Base-by-base conservation (phyloP, 2,888 invertebrate genomes). In the Ectropis crepuscularia region DNA sequence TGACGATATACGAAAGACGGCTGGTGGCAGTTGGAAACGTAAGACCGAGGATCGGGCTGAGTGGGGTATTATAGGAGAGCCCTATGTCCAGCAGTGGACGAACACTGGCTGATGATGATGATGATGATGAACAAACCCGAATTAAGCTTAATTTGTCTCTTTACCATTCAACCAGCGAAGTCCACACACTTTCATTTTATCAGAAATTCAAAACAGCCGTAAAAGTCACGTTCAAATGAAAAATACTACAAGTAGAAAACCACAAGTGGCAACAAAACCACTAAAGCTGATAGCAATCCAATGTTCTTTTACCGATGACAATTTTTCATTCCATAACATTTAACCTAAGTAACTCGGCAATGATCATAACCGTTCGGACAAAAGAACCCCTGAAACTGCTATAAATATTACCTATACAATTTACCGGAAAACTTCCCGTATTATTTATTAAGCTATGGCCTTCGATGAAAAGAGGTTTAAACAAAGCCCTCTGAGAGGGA, bases 401-500 rank as follows among this genome's bases (percentile, higher is more conserved):
- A 71, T 70, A 74, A 79, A 85, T 83, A 82, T 79, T 78, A 76
- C 74, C 75, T 65, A 65, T 65, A 65, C 60, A 74, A 74, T 75
- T 70, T 72, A 73, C 65, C 65, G 63, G 63, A 68, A 72, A 72
- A 74, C 78, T 79, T 75, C 69, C 69, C 69, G 68, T 75, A 78
- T 76, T 80, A 79, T 81, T 83, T 81, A 82, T 82, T 78, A 80
- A 80, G 76, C 76, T 74, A 75, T 69, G 73, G 58, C 69, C 59
- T 47, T 39, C 76, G 74, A 75, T 78, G 78, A 79, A 79, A 64
- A 78, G 74, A 74, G 70, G 71, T 76, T 75, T 76, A 77, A 81
- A 81, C 80, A 81, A 82, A 83, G 78, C 79, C 80, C 68, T 74
- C 72, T 77, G 72, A 76, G 73, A 76, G 76, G 76, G 74, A 84